Percentiles rank a stretch among this genome's conserved stretches.
Evolutionary conservation across 2,797 vertebrate genomes (phyloP).

Genomic region (Spinus olivaceus): DNA sequence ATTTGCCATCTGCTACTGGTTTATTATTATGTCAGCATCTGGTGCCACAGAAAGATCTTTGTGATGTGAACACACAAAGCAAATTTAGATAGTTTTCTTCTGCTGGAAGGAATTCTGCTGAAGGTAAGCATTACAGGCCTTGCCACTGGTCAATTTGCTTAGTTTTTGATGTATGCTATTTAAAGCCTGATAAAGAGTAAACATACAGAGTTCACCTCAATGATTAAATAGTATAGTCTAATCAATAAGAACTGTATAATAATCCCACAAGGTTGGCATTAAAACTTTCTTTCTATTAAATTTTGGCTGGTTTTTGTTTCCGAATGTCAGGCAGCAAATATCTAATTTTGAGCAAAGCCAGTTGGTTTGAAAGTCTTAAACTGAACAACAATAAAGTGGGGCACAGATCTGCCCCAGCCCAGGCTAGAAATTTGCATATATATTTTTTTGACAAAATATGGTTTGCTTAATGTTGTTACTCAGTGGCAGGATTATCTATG

Average conservation of each 20-base stretch:
- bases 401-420: constrained; percentile 64
- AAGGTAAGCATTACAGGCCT: neutral
- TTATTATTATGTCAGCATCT: constrained; percentile 33
- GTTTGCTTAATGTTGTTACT: constrained; percentile 33
- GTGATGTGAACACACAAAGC: neutral
- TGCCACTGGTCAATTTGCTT: constrained; percentile 48
- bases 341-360: constrained; percentile 59
- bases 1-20: constrained; percentile 46
- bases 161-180: neutral
- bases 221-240: neutral
- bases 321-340: constrained; percentile 79
- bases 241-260: constrained; percentile 52
- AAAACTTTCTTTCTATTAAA: constrained; percentile 81
- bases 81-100: constrained; percentile 23
- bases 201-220: constrained; percentile 6
- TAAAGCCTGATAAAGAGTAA: neutral
- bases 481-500: constrained; percentile 49
- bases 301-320: constrained; percentile 69
- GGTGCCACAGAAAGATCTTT: constrained; percentile 25
- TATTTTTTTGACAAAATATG: constrained; percentile 1
- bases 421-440: constrained; percentile 44
- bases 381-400: constrained; percentile 48
- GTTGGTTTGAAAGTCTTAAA: constrained; percentile 56
- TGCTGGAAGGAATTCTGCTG: constrained; percentile 20
- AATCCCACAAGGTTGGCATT: constrained; percentile 80